Evolutionary conservation across 2,113 vertebrate species (phyloP).

Genomic region (Gymnocephalus cernua): DNA sequence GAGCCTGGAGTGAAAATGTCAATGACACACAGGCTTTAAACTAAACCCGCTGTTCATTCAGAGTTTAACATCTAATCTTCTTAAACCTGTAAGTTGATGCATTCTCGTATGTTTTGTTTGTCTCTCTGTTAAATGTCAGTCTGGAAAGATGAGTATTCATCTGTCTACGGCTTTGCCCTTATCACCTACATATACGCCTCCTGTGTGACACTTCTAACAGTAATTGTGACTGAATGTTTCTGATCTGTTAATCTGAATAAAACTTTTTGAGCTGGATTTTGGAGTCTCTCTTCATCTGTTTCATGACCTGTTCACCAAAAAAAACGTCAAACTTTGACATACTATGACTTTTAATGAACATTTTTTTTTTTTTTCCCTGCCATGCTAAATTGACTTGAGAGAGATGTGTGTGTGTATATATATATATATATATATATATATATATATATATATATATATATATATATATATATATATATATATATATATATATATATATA

Average conservation of each 20-base stretch:
- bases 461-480: no score
- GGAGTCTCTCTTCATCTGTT: background rate
- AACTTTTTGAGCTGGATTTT: constrained; percentile 70
- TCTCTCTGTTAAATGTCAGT: background rate
- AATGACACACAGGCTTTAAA: background rate
- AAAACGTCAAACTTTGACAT: no score
- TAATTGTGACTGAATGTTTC: background rate
- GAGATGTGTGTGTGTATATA: no score
- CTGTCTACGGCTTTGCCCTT: background rate
- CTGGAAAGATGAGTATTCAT: background rate
- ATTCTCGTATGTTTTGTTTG: background rate
- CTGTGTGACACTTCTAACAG: background rate
- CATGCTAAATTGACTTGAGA: no score
- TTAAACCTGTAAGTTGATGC: background rate
- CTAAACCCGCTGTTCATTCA: background rate
- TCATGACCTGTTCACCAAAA: no score
- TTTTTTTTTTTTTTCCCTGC: no score
- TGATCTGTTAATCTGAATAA: constrained; percentile 59
- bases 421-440: no score
- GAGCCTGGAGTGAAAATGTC: background rate
- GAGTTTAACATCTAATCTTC: background rate
- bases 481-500: no score
- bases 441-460: no score
- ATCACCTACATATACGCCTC: background rate
- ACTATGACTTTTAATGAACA: no score